Evolutionary conservation across 2,113 vertebrate species (phyloP), one percentile per base, ranked within the genome.

Genomic region (Macroglossus sobrinus): DNA sequence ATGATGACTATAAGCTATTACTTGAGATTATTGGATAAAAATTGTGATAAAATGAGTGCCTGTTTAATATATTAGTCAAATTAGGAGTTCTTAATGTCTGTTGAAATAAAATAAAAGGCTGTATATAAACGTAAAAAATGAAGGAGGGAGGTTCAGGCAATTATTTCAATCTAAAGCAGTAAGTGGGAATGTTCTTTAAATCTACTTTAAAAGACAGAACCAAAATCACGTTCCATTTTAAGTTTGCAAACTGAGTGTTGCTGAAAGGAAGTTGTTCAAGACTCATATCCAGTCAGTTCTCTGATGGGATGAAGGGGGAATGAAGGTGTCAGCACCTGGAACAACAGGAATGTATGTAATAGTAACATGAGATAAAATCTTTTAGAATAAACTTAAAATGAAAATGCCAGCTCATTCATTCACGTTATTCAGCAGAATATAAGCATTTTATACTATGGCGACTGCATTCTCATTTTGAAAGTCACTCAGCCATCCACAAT

Each of bases 1-100:
- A 50, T 63, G 80, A 97, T 79, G 72, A 88, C 64, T 93, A 24
- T 43, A 92, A 74, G 19, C 55, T 78, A 86, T 93, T 64, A 78
- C 33, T 96, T 85, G 57, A 96, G 91, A 95, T 82, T 69, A 82
- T 13, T 92, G 69, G 95, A 87, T 90, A 79, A 85, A 94, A 96
- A 85, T 71, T 64, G 3, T 55, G 88, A 91, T 75, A 75, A 93
- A 93, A 72, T 92, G 66, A 96, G 64, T 84, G 5, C 89, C 88
- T 96, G 68, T 90, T 96, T 92, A 96, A 92, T 81, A 38, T 72
- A 85, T 89, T 95, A 93, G 78, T 86, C 72, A 82, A 95, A 95
- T 91, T 72, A 97, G 61, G 33, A 94, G 38, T 50, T 95, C 75
- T 64, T 57, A 68, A 14, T 19, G 12, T 86, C 69, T 96, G 7